A percentile compares a stretch with the other conserved stretches of the same genome.
Conservation (phyloP, 2,797 vertebrate genomes). For the Harpagifer antarcticus region DNA sequence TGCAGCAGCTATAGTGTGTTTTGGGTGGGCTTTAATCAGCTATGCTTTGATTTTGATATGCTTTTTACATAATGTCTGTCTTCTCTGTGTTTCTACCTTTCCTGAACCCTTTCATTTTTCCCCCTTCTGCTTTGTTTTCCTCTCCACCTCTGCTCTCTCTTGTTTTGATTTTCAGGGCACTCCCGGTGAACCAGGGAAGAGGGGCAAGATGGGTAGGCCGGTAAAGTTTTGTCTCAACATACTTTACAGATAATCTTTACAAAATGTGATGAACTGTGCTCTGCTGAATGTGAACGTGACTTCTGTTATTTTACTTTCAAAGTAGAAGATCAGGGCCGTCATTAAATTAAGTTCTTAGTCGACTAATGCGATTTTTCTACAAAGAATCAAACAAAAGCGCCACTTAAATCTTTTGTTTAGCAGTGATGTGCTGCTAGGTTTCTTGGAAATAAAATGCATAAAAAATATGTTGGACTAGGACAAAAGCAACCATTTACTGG, state of each 20-base stretch:
- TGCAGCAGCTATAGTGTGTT: constrained; percentile 34
- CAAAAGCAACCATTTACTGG: no score
- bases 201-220: constrained; percentile 99
- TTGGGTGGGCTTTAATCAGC: constrained; percentile 19
- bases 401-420: no score
- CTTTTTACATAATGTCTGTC: constrained; percentile 47
- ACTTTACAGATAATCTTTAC: constrained; percentile 85
- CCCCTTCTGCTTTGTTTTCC: constrained; percentile 47
- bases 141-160: constrained; percentile 40
- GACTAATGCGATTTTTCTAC: no score
- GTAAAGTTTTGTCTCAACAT: constrained; percentile 99
- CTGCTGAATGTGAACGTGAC: constrained; percentile 13
- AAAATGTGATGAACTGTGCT: constrained; percentile 69
- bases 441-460: no score
- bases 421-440: no score
- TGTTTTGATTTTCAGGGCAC: constrained; percentile 85
- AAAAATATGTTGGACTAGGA: no score
- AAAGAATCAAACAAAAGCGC: no score
- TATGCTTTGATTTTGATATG: constrained; percentile 37
- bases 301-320: not conserved
- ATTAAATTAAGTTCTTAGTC: no score
- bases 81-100: constrained; percentile 38
- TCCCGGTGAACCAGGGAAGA: constrained; percentile 94
- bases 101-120: constrained; percentile 11
- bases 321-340: no score